Evolutionary conservation across 2,888 invertebrate species (phyloP), one percentile per base, ranked within the genome.

Genomic region (Epirrita christyi): DNA sequence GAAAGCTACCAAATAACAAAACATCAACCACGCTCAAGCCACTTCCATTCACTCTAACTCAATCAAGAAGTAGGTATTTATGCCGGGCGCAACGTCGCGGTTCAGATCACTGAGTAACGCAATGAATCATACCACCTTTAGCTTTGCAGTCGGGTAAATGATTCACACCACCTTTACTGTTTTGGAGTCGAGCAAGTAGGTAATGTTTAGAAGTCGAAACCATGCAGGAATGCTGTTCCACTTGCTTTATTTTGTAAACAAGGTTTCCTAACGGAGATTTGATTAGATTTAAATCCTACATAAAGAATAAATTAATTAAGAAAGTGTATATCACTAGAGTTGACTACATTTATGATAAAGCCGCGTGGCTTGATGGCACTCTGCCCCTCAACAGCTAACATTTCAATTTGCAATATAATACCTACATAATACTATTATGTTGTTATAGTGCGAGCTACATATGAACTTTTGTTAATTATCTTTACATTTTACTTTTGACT

Each of bases 201-300:
- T 9, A 9, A 7, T 40, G 47, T 47, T 47, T 36, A 38, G 28
- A 32, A 47, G 32, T 32, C 49, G 21, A 41, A 36, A 28, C 34
- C 51, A 36, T 52, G 52, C 11, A 10, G 52, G 52, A 46, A 53
- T 53, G 37, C 34, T 13, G 45, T 40, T 45, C 40, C 52, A 52
- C 52, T 40, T 53, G 52, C 32, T n/a, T 5, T 36, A 32, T 32
- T 5, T 32, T 32, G 9, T 32, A 10, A 9, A 6, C 11, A 4
- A 36, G 11, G n/a, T 36, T 11, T 36, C 36, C 6, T 3, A 36
- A 36, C n/a, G 11, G 36, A 36, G 36, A 21, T 21, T 21, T 3
- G 21, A 21, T 21, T 4, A n/a, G n/a, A n/a, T n/a, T n/a, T n/a
- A n/a, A n/a, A n/a, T n/a, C n/a, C n/a, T n/a, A n/a, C n/a, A n/a